Evolutionary conservation across 2,797 vertebrate genomes (phyloP), one percentile per base, ranked within the genome.

Genomic region (Lagorchestes hirsutus): DNA sequence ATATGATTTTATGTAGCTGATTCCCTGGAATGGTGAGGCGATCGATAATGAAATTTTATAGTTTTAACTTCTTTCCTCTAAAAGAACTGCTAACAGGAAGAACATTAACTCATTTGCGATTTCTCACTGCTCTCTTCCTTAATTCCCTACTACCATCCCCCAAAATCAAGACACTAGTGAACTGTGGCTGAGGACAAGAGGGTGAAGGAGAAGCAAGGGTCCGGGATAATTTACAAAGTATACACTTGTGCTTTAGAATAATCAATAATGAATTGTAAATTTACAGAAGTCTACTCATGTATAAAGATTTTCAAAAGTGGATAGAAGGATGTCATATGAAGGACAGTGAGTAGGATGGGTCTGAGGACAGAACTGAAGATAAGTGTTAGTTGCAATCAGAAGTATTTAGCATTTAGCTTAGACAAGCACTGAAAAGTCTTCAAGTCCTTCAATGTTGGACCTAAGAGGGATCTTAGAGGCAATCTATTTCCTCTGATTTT

Each of bases 1-100:
- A 82, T 82, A 82, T 82, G 67, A 46, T 82, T 82, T 82, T 82
- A 82, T 82, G 67, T 82, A 82, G 46, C 67, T 82, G n/a, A 82
- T 46, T 46, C 18, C 67, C 22, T 46, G n/a, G 67, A 46, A 82
- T 74, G 18, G 67, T 40, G 5, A 40, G 16, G n/a, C 4, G 18
- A 74, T 74, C 6, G 22, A 74, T 74, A 74, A 74, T 74, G 67
- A 74, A n/a, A 40, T 82, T 82, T 82, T 46, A 82, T 82, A 82
- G 67, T 82, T 82, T 82, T 22, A 40, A 82, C 67, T n/a, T 82
- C 67, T 40, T 82, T n/a, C 67, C n/a, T 82, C n/a, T 82, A 46
- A 2, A 46, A 82, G 67, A 82, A 46, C 67, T 40, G 67, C n/a
- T 82, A 82, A 82, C 67, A 82, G 34, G 24, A 82, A 82, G n/a